A percentile compares a stretch with the other conserved stretches of the same genome.
These are phyloP conservation scores for Macropus fuliginosus DNA, from an alignment of 2,797 vertebrate species.

Conservation along the genomic window DNA sequence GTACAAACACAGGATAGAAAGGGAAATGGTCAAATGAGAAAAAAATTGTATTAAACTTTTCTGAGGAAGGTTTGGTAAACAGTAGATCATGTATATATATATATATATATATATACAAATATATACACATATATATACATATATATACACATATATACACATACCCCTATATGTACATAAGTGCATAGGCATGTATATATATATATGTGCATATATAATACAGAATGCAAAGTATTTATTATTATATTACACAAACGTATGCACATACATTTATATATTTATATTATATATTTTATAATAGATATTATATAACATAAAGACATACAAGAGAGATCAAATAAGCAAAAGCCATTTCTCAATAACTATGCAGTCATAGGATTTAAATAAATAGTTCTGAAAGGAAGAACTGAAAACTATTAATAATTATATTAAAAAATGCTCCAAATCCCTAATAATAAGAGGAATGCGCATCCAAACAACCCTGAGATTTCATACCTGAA, in stretches of 20 bases:
- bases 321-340: background rate
- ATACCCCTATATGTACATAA: too few species aligned
- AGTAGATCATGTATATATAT: background rate
- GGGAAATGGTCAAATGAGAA: background rate
- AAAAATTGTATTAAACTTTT: too few species aligned
- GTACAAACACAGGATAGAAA: background rate
- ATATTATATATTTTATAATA: background rate
- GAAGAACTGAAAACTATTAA: background rate
- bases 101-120: too few species aligned
- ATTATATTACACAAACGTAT: too few species aligned
- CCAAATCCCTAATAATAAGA: background rate
- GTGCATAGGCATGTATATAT: too few species aligned
- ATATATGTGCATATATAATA: too few species aligned
- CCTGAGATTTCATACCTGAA: background rate
- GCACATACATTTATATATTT: too few species aligned
- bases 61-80: background rate
- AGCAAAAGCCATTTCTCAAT: background rate
- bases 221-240: too few species aligned
- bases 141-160: too few species aligned
- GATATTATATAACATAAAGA: background rate
- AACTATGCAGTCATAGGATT: background rate
- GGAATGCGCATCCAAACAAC: background rate
- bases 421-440: background rate
- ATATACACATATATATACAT: too few species aligned
- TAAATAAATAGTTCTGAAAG: background rate